phyloP scores from a whole-genome alignment of 2,888 invertebrate species.

The Abscondita cerata region DNA sequence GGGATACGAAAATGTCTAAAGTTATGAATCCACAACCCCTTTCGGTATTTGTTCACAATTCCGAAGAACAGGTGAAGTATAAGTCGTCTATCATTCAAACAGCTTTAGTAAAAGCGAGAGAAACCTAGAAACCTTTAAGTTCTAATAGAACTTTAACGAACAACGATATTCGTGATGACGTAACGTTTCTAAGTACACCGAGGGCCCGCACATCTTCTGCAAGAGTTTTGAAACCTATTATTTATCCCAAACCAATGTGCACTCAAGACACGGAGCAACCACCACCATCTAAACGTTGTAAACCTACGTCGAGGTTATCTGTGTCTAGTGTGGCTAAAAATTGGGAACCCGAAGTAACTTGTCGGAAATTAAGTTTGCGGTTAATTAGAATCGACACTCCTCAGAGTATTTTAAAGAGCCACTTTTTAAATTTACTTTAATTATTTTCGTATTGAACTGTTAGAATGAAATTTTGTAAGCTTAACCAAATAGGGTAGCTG shows the following conservation, averaged over 20 bases:
- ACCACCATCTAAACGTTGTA: slow-evolving; percentile 41
- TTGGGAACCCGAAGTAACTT: not conserved
- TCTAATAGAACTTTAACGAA: slow-evolving; percentile 11
- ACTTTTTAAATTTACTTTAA: too few species aligned
- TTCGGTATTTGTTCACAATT: slow-evolving; percentile 64
- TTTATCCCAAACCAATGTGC: slow-evolving; percentile 41
- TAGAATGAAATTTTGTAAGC: too few species aligned
- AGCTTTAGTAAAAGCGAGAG: slow-evolving; percentile 60
- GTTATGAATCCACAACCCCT: slow-evolving; percentile 65
- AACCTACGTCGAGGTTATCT: slow-evolving; percentile 31
- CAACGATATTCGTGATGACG: slow-evolving; percentile 59
- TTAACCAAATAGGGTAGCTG: too few species aligned
- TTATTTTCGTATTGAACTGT: too few species aligned
- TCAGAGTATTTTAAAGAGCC: slow-evolving; percentile 73
- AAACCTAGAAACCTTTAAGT: slow-evolving; percentile 58
- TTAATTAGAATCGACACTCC: slow-evolving; percentile 61
- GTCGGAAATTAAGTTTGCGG: slow-evolving; percentile 23
- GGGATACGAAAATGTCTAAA: slow-evolving; percentile 39
- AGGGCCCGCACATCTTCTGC: slow-evolving; percentile 45
- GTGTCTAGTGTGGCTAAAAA: slow-evolving; percentile 15
- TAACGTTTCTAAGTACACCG: slow-evolving; percentile 70
- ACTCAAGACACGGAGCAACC: slow-evolving; percentile 26
- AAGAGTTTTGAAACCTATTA: slow-evolving; percentile 34
- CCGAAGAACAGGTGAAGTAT: slow-evolving; percentile 54
- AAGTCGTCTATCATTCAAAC: slow-evolving; percentile 60